phyloP scores from a whole-genome alignment of 2,113 vertebrate species.

The Vimba vimba region DNA sequence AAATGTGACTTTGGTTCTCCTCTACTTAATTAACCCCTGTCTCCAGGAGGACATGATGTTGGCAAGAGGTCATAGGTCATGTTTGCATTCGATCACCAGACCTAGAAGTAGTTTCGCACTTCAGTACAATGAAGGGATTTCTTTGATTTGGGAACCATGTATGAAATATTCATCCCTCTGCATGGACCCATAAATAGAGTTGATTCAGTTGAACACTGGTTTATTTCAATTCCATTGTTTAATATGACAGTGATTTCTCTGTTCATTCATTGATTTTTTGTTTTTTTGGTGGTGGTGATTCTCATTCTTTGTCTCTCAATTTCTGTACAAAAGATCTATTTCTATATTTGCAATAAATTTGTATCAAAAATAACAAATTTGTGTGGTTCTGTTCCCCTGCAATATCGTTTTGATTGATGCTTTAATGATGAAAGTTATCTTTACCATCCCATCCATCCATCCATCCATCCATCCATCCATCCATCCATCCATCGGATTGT shows the following conservation, averaged over 20 bases:
- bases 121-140: not conserved
- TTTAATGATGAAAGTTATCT: not conserved
- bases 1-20: not conserved
- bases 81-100: not conserved
- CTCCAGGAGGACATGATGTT: not conserved
- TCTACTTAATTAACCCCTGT: not conserved
- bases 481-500: not conserved
- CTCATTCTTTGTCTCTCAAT: slow-evolving; percentile 50
- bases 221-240: not conserved
- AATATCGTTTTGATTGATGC: not conserved
- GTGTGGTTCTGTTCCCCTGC: not conserved
- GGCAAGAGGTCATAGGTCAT: not conserved
- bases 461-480: not conserved
- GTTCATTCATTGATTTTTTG: not conserved
- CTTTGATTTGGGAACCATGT: not conserved
- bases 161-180: slow-evolving; percentile 8
- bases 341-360: slow-evolving; percentile 67
- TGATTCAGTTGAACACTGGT: not conserved
- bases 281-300: slow-evolving; percentile 9
- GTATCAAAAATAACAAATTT: slow-evolving; percentile 38
- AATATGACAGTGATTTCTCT: not conserved
- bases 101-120: not conserved
- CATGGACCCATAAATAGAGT: not conserved
- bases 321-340: slow-evolving; percentile 63
- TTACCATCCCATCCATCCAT: not conserved